A percentile compares a stretch with the other conserved stretches of the same genome.
Evolutionary conservation across 2,888 invertebrate species (phyloP).

Genomic region (Cataglyphis altisquamis): DNA sequence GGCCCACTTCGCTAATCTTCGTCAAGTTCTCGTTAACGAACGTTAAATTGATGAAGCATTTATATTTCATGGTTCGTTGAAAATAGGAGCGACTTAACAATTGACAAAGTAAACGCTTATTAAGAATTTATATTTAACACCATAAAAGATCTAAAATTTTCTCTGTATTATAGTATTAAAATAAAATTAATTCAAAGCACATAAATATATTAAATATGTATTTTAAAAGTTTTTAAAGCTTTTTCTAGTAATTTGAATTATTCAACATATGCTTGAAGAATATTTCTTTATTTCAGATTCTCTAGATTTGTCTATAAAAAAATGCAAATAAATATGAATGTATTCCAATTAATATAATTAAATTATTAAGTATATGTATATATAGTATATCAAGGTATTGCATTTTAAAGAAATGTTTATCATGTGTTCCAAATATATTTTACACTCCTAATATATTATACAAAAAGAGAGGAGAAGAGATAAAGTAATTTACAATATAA

Average conservation of each 20-base stretch:
- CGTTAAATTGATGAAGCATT: constrained; percentile 34
- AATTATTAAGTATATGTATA: neutral
- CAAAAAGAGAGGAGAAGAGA: neutral
- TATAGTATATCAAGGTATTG: neutral
- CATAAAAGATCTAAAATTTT: neutral
- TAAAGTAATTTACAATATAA: neutral
- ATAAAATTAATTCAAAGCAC: neutral
- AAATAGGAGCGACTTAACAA: constrained; percentile 14
- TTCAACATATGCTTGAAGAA: neutral
- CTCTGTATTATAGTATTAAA: neutral
- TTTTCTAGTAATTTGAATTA: neutral
- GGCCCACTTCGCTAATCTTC: constrained; percentile 3
- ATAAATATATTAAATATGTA: neutral
- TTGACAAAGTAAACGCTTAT: neutral
- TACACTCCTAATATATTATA: neutral
- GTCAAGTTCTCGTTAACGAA: constrained; percentile 30
- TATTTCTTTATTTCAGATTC: neutral
- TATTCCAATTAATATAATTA: neutral
- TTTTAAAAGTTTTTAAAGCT: neutral
- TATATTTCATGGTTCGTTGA: constrained; percentile 19
- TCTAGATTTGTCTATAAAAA: neutral
- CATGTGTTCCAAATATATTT: neutral
- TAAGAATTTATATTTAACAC: neutral
- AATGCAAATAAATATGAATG: neutral
- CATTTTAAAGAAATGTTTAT: neutral